Percentiles rank a stretch among this genome's conserved stretches.
Conservation (phyloP, 1,140 invertebrate species). For the Bicyclus anynana region DNA sequence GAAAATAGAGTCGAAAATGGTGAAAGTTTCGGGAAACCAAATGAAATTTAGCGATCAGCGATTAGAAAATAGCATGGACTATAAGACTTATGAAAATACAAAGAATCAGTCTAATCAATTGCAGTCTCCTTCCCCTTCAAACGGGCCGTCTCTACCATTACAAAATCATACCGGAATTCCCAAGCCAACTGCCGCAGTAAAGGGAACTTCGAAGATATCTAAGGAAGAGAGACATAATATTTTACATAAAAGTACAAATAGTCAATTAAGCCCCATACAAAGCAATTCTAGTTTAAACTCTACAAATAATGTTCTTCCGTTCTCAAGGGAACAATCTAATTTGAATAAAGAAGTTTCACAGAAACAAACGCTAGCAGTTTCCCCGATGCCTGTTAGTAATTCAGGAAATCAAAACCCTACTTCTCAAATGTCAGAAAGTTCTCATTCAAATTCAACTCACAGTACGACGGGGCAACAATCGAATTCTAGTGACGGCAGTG, state of each 20-base stretch:
- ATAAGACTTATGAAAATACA: conserved; percentile 44
- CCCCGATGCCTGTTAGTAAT: conserved; percentile 82
- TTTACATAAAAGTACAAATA: conserved; percentile 64
- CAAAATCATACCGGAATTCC: conserved; percentile 85
- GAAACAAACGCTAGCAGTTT: conserved; percentile 84
- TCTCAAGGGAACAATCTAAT: conserved; percentile 74
- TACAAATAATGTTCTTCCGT: conserved; percentile 68
- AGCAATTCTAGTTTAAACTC: conserved; percentile 79
- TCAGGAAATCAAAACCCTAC: conserved; percentile 59
- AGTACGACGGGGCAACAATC: conserved; percentile 80
- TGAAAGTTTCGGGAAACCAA: conserved; percentile 71
- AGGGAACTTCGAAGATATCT: conserved; percentile 87
- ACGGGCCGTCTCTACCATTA: conserved; percentile 44
- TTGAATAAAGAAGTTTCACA: conserved; percentile 72
- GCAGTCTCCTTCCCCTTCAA: conserved; percentile 41
- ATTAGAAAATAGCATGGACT: conserved; percentile 42
- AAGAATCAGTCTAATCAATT: conserved; percentile 44
- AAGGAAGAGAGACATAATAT: conserved; percentile 71
- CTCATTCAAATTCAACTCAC: conserved; percentile 78
- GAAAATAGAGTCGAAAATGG: conserved; percentile 69
- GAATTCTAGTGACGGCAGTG: conserved; percentile 82
- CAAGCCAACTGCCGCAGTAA: conserved; percentile 93
- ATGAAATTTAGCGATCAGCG: conserved; percentile 61
- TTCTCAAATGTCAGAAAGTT: conserved; percentile 78
- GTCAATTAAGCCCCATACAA: conserved; percentile 76